These are phyloP conservation scores for Parnassius orleans DNA, from an alignment of 2,888 invertebrate species.

Conservation along the genomic window DNA sequence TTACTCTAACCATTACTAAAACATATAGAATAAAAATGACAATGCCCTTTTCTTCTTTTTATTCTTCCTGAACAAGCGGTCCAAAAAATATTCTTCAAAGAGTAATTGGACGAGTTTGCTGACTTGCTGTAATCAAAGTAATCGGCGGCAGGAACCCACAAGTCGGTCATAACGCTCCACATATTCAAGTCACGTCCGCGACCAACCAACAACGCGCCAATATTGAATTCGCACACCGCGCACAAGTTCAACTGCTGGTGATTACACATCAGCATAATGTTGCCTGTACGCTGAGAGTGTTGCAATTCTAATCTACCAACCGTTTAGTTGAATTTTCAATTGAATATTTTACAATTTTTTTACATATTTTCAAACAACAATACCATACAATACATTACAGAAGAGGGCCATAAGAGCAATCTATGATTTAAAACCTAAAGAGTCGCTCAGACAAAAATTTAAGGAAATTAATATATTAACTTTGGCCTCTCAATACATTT, in stretches of 20 bases:
- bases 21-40: not conserved
- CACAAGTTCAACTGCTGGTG: not conserved
- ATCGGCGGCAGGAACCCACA: constrained; percentile 2
- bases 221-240: constrained; percentile 3
- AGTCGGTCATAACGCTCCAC: not conserved
- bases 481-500: too few relatives aligned
- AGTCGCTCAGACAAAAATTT: too few relatives aligned
- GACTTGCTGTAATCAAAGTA: not conserved
- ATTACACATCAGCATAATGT: not conserved
- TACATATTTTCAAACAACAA: too few relatives aligned
- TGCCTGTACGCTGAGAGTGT: not conserved
- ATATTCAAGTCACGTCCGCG: constrained; percentile 8
- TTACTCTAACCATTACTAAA: not conserved
- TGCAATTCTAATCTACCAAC: not conserved
- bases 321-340: not conserved
- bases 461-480: too few relatives aligned
- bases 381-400: too few relatives aligned
- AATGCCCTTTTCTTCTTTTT: not conserved
- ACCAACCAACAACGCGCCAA: constrained; percentile 1
- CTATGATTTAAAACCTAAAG: too few relatives aligned
- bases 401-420: too few relatives aligned
- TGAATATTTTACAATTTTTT: too few relatives aligned
- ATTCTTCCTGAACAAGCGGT: not conserved
- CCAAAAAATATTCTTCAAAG: too few relatives aligned
- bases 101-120: not conserved